Base-by-base conservation (phyloP, 2,888 invertebrate species). In the Deilephila porcellus region DNA sequence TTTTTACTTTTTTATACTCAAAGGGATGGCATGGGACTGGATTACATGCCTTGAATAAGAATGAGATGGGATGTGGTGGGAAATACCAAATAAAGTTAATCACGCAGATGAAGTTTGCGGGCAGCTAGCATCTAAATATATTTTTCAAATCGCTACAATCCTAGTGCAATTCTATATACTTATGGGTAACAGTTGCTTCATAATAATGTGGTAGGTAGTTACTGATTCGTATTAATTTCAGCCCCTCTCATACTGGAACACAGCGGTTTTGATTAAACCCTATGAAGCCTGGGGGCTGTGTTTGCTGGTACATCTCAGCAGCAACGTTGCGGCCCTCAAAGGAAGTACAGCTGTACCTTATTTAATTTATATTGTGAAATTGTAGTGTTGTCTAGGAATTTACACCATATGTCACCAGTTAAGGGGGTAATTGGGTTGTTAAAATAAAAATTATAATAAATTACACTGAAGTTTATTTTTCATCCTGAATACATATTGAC, bases 401-500 rank as follows among this genome's bases (percentile, higher is more conserved):
- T 56, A 17, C 56, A 56, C 56, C 56, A 56, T 17, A 4, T 56
- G 17, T 56, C 17, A 56, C 34, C 7, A 4, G 8, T 3, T 19
- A n/a, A 20, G 34, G 3, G 25, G 19, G 56, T 56, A 20, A 52
- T 34, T 19, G 72, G 82, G 78, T 76, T 81, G 83, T 82, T 78
- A 82, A 88, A 87, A 87, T 82, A 82, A 82, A 32, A 71, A 78
- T 85, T 85, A 45, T 93, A 93, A 93, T 95, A 95, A 95, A 94
- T 95, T 94, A 95, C 95, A 95, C 93, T 94, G 94, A 94, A 94
- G 91, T 95, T 94, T 94, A 93, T 94, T 93, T 74, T 93, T 17
- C 91, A 91, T 92, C 88, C 88, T 90, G 93, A 93, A 93, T 93
- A 95, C 93, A 94, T 92, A 93, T 92, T 88, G 91, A 91, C 89